Evolutionary conservation across 2,888 invertebrate genomes (phyloP), one percentile per base, ranked within the genome.

Genomic region (Pocota personata): DNA sequence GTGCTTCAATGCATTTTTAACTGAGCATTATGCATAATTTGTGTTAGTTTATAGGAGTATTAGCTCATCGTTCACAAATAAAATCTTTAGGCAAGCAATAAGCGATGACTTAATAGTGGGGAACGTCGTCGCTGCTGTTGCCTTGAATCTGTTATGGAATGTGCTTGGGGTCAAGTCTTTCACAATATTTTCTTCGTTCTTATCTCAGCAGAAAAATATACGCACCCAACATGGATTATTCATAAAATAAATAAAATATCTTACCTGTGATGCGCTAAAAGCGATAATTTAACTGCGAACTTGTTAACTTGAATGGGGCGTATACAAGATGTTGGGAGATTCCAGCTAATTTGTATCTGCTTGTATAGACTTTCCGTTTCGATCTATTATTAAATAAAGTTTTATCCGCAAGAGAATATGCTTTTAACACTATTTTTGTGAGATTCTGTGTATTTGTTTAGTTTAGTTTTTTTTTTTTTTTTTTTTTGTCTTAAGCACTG

Each of bases 61-160:
- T 82, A 87, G 67, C 87, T 87, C 87, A 87, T 82, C 82, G 64
- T 62, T 64, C 64, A 64, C 55, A 57, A 78, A 75, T 69, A 77
- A 67, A 50, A 58, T 14, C 60, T 77, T 82, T 77, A 75, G 60
- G 16, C 46, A 66, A 57, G 58, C 72, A 19, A 60, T 24, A 48
- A 16, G 48, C 64, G 82, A 82, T 87, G 87, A 87, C 73, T 87
- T 87, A 82, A 87, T 82, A 73, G 30, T 30, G 50, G 60, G 48
- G 60, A 32, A 30, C 72, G 50, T 58, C 77, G 40, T 52, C 67
- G 77, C 58, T 37, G 16, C 8, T 43, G 60, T 52, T 27, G 64
- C 80, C 84, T 75, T 75, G 75, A 37, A 84, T 77, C 48, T 46
- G 30, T 76, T 76, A 40, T 76, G 55, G 73, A 73, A 75, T 84